These are phyloP conservation scores for Chloroceryle amazona DNA, from an alignment of 2,797 vertebrate genomes.

Conservation along the genomic window DNA sequence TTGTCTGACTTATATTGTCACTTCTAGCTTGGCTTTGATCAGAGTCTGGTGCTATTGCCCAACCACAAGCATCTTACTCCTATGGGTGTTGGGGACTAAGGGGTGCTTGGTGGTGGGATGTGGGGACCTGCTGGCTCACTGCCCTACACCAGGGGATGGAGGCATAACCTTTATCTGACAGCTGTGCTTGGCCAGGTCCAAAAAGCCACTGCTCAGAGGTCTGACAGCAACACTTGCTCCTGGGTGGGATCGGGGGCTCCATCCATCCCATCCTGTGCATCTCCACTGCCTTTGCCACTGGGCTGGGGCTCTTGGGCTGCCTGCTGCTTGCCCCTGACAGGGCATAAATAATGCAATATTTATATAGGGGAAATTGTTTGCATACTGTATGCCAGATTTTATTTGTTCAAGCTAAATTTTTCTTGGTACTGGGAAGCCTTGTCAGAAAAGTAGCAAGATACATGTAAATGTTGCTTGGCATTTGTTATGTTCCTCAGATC, in stretches of 20 bases:
- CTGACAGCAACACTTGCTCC: background rate
- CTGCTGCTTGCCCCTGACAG: background rate
- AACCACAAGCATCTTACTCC: background rate
- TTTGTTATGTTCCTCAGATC: background rate
- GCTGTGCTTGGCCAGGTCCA: accelerated
- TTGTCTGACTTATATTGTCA: background rate
- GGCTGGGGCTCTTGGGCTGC: background rate
- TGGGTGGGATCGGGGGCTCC: accelerated
- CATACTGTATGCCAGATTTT: background rate
- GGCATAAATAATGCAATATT: background rate
- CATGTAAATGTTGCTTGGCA: background rate
- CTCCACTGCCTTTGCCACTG: accelerated
- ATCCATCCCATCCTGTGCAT: background rate
- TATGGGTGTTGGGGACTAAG: accelerated
- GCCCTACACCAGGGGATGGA: accelerated
- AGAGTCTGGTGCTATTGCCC: background rate
- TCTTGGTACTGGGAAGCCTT: background rate
- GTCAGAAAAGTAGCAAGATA: background rate
- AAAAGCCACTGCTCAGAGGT: accelerated
- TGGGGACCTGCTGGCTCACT: accelerated
- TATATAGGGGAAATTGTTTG: background rate
- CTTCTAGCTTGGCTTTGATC: background rate
- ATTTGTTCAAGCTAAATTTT: background rate
- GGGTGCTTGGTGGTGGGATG: background rate
- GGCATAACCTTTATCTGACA: background rate